Evolutionary conservation across 2,797 vertebrate species (phyloP), one percentile per base, ranked within the genome.

Genomic region (Hyperoplus immaculatus): DNA sequence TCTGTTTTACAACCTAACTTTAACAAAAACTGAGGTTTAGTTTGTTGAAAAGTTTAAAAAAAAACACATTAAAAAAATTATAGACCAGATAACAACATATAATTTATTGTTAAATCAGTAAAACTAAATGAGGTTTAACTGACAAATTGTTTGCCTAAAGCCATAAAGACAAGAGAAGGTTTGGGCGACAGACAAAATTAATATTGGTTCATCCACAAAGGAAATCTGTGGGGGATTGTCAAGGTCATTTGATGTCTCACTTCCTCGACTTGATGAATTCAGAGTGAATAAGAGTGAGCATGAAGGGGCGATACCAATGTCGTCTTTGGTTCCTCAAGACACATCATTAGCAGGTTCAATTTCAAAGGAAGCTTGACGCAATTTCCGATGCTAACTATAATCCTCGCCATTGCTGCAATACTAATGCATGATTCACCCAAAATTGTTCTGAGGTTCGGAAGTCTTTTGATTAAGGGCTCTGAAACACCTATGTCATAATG

Each of bases 241-340:
- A 71, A 79, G 84, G 87, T 86, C 70, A 71, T 61, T 43, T 8
- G 7, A 80, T 49, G 80, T 89, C 81, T 89, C 80, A 87, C 72
- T 83, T 88, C 70, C 73, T 83, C 60, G 10, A 39, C 13, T 18
- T 41, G 16, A 87, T 78, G 66, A 86, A 74, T 68, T 72, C 21
- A 29, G 50, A 65, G 53, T 75, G 62, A 86, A 72, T 64, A 64
- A 59, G 61, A 69, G 60, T 1, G 51, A 53, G 21, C 4, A 78
- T 39, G 60, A 74, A 77, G 51, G 45, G 60, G 5, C 4, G 3
- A 69, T 41, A 75, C 42, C 47, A 59, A 41, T 14, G 38, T 75
- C 18, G 0, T 45, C 39, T 65, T 68, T 43, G 53, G 11, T 65
- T 73, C 47, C 29, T 65, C 36, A 49, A 80, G 47, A 79, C 21